Base-by-base conservation (phyloP, 2,113 vertebrate genomes). In the Platichthys stellatus region DNA sequence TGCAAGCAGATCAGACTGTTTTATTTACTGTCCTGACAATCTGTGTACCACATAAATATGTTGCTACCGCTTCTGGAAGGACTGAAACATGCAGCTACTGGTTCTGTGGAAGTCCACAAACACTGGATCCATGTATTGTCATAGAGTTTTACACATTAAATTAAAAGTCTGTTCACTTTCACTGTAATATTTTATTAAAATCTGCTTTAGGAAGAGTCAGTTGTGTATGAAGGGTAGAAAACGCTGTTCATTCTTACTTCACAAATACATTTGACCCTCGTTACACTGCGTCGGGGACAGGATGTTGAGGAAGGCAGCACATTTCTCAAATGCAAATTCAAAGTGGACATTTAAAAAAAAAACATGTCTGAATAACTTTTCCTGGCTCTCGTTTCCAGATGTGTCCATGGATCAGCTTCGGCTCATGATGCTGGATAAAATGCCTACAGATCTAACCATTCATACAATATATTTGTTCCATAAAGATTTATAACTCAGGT, bases 111-210 rank as follows among this genome's bases (percentile, higher is more conserved):
- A 31, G 6, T 28, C 23, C 4, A 49, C 4, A 53, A 65, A 75
- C 28, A 73, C 49, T 72, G 35, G n/a, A 70, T 66, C 26, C 21
- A 9, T n/a, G 62, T 23, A 26, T 51, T 15, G 47, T 68, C 20
- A 3, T 51, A 49, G 20, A 45, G 45, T 86, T 76, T 75, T 28
- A 75, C 72, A 78, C n/a, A 75, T 65, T 26, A 84, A 80, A 68
- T 57, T 24, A 71, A 88, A 75, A 63, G 15, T 31, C 31, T 38
- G 4, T 15, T 47, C 20, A 63, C 61, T 75, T 88, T 81, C 35
- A 81, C 63, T 89, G 81, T 72, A 77, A 74, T 88, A 66, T 88
- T 94, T 95, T 93, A 94, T 94, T 94, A 91, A 92, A 94, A 93
- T 90, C 82, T 78, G 69, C 78, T 87, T 86, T 84, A 90, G 83